A percentile compares a stretch with the other conserved stretches of the same genome.
These are phyloP conservation scores for Alsophila aescularia DNA, from an alignment of 2,888 invertebrate species.

Conservation along the genomic window DNA sequence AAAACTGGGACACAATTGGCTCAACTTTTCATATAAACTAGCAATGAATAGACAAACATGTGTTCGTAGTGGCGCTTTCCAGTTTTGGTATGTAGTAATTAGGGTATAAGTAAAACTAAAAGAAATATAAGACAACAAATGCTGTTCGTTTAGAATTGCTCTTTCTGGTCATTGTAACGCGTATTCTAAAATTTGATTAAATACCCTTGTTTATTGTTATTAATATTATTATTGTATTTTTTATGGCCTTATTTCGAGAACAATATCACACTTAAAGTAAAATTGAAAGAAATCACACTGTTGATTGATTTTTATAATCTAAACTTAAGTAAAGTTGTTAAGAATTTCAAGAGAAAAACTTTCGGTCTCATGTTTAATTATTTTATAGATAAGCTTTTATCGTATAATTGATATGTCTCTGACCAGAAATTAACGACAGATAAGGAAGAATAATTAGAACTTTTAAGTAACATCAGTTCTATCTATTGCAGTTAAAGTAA, in stretches of 20 bases:
- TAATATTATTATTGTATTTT: background rate
- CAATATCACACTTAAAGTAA: no score
- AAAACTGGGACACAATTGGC: slow-evolving; percentile 72
- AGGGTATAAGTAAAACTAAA: slow-evolving; percentile 20
- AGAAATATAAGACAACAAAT: slow-evolving; percentile 41
- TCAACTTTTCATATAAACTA: slow-evolving; percentile 77
- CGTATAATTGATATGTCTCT: slow-evolving; percentile 12
- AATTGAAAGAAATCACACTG: no score
- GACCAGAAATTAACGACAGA: slow-evolving; percentile 8
- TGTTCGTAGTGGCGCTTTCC: slow-evolving; percentile 52
- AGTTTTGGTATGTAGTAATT: slow-evolving; percentile 26
- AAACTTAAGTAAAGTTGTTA: no score
- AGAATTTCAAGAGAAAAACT: no score
- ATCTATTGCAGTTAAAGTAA: background rate
- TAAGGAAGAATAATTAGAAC: slow-evolving; percentile 12
- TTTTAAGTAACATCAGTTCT: background rate
- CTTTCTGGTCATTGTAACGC: background rate
- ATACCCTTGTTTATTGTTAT: background rate
- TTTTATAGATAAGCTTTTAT: background rate
- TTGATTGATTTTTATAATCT: background rate
- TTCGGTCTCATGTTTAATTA: no score
- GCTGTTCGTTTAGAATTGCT: slow-evolving; percentile 26
- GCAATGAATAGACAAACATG: slow-evolving; percentile 73
- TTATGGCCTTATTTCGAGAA: no score
- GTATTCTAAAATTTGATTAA: background rate